Evolutionary conservation across 2,797 vertebrate genomes (phyloP).

Genomic region (Malacoraja senta): DNA sequence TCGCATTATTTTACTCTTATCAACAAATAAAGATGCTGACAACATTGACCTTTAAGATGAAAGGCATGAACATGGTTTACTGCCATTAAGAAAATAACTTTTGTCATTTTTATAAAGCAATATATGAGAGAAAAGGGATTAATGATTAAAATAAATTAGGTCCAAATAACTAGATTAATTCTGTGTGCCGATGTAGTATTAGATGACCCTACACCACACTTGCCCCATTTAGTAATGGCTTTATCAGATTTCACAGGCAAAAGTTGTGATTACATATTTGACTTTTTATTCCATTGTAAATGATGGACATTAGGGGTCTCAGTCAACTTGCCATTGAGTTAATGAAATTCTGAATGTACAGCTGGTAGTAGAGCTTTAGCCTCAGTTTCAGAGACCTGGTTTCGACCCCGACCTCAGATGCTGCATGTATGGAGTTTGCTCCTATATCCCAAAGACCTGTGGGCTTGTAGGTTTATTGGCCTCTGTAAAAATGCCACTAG

Average conservation of each 20-base stretch:
- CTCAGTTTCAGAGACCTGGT: no score
- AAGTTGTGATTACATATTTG: neutral
- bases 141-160: neutral
- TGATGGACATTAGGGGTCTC: neutral
- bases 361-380: no score
- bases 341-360: neutral
- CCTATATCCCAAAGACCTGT: no score
- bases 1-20: neutral
- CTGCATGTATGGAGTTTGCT: no score
- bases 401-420: no score
- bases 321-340: neutral
- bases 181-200: neutral
- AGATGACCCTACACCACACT: neutral
- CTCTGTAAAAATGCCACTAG: no score
- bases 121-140: neutral
- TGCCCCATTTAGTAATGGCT: neutral
- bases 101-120: neutral
- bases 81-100: neutral
- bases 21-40: neutral
- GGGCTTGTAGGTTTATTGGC: no score
- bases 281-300: neutral
- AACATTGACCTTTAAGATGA: constrained; percentile 6
- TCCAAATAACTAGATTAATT: neutral
- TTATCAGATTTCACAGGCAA: neutral
- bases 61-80: neutral